A percentile compares a stretch with the other conserved stretches of the same genome.
phyloP scores from a whole-genome alignment of 2,113 vertebrate genomes.

The Zosterops pallidus region DNA sequence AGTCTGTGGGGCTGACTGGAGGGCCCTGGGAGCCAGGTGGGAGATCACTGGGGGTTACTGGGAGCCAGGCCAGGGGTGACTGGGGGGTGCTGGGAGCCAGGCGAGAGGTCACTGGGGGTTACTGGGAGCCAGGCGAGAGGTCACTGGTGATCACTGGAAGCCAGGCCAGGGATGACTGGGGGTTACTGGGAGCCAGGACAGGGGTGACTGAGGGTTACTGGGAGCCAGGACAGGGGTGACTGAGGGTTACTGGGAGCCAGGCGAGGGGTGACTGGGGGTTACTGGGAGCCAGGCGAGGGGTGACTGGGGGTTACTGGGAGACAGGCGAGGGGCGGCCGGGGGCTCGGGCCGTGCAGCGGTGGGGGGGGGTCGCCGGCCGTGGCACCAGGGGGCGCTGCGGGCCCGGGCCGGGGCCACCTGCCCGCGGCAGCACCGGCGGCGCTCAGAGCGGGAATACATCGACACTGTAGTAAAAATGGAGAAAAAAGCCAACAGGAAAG shows the following conservation, averaged over 20 bases:
- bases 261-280: background rate
- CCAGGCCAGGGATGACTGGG: background rate
- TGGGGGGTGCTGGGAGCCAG: background rate
- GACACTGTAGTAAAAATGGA: fast-evolving
- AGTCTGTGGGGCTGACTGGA: background rate
- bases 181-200: background rate
- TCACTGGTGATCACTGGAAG: no score
- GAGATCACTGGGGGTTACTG: no score
- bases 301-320: background rate
- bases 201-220: background rate
- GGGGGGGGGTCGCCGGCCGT: background rate
- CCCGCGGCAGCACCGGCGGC: background rate
- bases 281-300: background rate
- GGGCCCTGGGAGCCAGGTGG: background rate
- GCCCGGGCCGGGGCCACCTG: background rate
- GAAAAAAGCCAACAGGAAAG: background rate
- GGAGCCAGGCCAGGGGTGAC: background rate
- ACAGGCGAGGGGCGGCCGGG: no score
- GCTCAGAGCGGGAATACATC: background rate
- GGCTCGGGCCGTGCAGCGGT: background rate
- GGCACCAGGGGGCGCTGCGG: constrained; percentile 28
- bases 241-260: no score
- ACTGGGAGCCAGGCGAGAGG: background rate
- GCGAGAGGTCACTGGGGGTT: background rate
- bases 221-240: background rate